Percentiles rank a stretch among this genome's conserved stretches.
Conservation (phyloP, 2,797 vertebrate species). For the Ceyx erithaca region DNA sequence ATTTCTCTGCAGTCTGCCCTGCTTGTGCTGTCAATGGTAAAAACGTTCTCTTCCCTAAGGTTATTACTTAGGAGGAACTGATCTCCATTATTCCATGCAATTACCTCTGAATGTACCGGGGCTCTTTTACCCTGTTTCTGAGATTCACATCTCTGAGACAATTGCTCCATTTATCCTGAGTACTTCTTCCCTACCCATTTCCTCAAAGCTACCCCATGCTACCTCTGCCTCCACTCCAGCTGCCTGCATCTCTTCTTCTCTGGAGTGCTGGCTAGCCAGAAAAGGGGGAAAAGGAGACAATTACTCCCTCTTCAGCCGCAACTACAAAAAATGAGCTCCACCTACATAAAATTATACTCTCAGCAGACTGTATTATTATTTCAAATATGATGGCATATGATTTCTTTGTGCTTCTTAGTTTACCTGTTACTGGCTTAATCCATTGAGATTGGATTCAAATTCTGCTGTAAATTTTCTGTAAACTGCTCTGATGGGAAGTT, state of each 20-base stretch:
- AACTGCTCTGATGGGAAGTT: background rate
- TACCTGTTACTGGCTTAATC: background rate
- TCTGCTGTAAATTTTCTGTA: background rate
- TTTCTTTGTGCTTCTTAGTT: background rate
- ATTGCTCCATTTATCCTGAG: constrained; percentile 4
- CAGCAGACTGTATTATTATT: background rate
- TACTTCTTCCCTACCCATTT: background rate
- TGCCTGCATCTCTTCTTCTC: background rate
- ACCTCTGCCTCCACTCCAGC: background rate
- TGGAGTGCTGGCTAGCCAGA: background rate
- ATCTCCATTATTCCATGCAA: background rate
- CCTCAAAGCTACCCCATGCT: background rate
- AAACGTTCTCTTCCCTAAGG: background rate
- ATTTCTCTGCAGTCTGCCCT: background rate
- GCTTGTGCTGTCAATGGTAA: background rate
- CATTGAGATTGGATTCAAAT: background rate
- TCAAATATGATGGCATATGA: background rate
- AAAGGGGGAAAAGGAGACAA: background rate
- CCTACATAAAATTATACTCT: background rate
- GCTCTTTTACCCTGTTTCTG: background rate
- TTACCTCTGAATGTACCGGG: constrained; percentile 13
- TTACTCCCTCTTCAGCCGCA: background rate
- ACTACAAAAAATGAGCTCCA: background rate
- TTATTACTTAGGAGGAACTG: background rate
- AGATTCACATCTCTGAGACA: background rate